Evolutionary conservation across 2,113 vertebrate species (phyloP).

Genomic region (Canis aureus): DNA sequence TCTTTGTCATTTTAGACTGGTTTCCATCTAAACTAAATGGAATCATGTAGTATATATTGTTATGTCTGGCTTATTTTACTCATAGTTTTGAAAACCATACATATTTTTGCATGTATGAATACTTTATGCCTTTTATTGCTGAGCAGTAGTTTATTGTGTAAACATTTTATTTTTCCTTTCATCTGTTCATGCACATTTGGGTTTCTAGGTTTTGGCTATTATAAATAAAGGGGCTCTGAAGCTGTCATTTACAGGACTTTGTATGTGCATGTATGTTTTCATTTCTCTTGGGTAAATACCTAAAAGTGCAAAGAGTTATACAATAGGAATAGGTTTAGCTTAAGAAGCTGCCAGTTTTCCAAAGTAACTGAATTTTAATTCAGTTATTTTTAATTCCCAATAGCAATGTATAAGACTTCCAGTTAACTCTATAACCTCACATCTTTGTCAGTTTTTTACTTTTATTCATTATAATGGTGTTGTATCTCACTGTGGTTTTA

Average conservation of each 20-base stretch:
- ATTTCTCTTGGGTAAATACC: neutral
- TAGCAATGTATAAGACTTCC: neutral
- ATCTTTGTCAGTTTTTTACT: neutral
- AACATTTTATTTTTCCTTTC: neutral
- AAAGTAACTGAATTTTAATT: too few relatives aligned
- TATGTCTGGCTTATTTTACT: neutral
- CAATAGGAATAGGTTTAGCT: neutral
- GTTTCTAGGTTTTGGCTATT: neutral
- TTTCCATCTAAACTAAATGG: neutral
- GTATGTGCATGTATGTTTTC: neutral
- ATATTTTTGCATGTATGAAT: neutral
- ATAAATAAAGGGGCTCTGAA: neutral
- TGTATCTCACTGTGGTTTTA: neutral
- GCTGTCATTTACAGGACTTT: neutral
- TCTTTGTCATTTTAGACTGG: neutral
- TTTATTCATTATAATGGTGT: neutral
- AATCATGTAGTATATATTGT: neutral
- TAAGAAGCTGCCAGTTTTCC: neutral
- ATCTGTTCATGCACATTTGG: neutral
- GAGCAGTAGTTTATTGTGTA: neutral
- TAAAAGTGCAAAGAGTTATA: neutral
- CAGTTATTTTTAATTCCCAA: neutral
- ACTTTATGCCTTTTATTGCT: neutral
- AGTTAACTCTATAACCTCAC: neutral
- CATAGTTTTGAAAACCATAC: neutral